Conservation (phyloP, 2,888 invertebrate genomes). For the Cybosia mesomella region DNA sequence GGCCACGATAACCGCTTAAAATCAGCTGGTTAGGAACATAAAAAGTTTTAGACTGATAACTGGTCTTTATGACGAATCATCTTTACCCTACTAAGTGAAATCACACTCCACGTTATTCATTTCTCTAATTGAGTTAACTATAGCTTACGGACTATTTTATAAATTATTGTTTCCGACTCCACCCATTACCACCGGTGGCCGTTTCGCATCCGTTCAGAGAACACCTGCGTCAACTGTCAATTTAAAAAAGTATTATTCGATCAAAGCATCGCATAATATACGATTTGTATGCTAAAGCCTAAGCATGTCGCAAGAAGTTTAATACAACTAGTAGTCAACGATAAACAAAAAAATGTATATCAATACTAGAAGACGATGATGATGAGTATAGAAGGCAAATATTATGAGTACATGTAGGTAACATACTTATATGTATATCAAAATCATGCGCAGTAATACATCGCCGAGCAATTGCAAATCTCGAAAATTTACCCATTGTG, state of each 20-base stretch:
- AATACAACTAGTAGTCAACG: background rate
- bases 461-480: background rate
- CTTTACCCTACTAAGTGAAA: slow-evolving; percentile 25
- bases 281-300: slow-evolving; percentile 1
- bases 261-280: background rate
- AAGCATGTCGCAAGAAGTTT: background rate
- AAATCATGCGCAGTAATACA: background rate
- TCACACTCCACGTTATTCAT: slow-evolving; percentile 33
- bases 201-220: slow-evolving; percentile 56
- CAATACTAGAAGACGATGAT: background rate
- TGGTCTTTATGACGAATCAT: background rate
- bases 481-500: slow-evolving; percentile 45
- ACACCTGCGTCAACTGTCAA: slow-evolving; percentile 59
- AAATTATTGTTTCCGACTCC: slow-evolving; percentile 65
- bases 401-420: background rate
- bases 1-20: background rate
- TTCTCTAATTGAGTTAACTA: slow-evolving; percentile 48
- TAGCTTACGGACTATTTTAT: slow-evolving; percentile 46
- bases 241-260: slow-evolving; percentile 17
- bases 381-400: background rate
- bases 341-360: background rate
- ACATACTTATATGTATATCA: background rate
- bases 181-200: slow-evolving; percentile 43
- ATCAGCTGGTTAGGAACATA: background rate
- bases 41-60: background rate